A percentile compares a stretch with the other conserved stretches of the same genome.
phyloP scores from a whole-genome alignment of 2,797 vertebrate species.

The Gallinago solitaria region DNA sequence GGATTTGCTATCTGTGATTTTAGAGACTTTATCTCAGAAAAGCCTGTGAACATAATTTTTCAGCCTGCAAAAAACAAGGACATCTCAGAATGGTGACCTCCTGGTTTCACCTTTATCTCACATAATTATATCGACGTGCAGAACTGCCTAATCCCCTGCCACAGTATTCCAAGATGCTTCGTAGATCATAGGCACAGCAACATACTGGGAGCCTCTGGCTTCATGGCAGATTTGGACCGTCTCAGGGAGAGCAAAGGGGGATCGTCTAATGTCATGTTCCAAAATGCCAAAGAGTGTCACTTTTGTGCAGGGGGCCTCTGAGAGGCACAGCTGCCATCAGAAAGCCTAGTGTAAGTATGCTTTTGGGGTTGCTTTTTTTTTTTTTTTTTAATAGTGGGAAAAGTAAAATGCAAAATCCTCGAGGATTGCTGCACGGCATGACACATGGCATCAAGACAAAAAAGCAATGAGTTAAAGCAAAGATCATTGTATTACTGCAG shows the following conservation, averaged over 20 bases:
- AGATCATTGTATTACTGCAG: background rate
- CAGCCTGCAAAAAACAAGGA: slow-evolving; percentile 61
- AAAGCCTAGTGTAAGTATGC: background rate
- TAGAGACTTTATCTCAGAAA: slow-evolving; percentile 70
- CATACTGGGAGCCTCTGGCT: slow-evolving; percentile 12
- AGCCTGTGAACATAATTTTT: slow-evolving; percentile 35
- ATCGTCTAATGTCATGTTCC: background rate
- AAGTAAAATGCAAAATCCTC: background rate
- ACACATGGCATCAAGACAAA: background rate
- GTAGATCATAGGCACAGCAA: slow-evolving; percentile 47
- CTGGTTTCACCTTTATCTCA: slow-evolving; percentile 55
- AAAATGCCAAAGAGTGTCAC: background rate
- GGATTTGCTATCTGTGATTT: slow-evolving; percentile 41
- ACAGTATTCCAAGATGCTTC: slow-evolving; percentile 33
- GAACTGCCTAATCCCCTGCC: slow-evolving; percentile 41
- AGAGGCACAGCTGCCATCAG: background rate
- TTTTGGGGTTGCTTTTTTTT: background rate
- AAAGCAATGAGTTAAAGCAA: background rate
- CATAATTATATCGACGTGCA: background rate
- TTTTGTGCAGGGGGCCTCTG: background rate
- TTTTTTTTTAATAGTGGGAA: background rate
- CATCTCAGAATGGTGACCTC: slow-evolving; percentile 47
- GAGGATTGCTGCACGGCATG: background rate
- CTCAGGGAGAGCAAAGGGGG: background rate
- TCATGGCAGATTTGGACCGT: background rate